These are phyloP conservation scores for Cyphomyrus plagiostoma DNA, from an alignment of 2,113 vertebrate genomes.

Conservation along the genomic window DNA sequence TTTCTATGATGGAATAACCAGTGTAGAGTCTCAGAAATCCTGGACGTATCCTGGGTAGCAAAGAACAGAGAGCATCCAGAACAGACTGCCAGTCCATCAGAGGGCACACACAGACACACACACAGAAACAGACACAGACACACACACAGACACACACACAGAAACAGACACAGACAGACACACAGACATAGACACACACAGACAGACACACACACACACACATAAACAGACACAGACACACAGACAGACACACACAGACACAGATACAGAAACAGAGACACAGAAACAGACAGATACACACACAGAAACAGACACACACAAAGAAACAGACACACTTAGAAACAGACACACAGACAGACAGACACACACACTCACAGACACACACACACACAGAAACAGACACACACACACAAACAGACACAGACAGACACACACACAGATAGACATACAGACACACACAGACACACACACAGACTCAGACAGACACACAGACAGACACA, in stretches of 20 bases:
- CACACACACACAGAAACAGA: not conserved
- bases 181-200: too few relatives aligned
- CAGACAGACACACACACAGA: too few relatives aligned
- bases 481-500: too few relatives aligned
- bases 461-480: not conserved
- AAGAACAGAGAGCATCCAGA: not conserved
- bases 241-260: not conserved
- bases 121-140: not conserved
- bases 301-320: too few relatives aligned
- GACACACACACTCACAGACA: not conserved
- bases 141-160: too few relatives aligned
- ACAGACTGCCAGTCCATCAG: not conserved
- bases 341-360: too few relatives aligned
- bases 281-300: not conserved
- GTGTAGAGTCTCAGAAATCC: not conserved
- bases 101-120: not conserved
- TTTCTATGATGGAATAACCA: not conserved
- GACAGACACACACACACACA: too few relatives aligned
- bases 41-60: not conserved
- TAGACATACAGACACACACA: not conserved
- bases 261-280: not conserved
- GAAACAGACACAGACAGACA: too few relatives aligned
- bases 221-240: too few relatives aligned
- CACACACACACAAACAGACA: too few relatives aligned
- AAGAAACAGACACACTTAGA: too few relatives aligned